Evolutionary conservation across 2,888 invertebrate species (phyloP).

Genomic region (Leucania comma): DNA sequence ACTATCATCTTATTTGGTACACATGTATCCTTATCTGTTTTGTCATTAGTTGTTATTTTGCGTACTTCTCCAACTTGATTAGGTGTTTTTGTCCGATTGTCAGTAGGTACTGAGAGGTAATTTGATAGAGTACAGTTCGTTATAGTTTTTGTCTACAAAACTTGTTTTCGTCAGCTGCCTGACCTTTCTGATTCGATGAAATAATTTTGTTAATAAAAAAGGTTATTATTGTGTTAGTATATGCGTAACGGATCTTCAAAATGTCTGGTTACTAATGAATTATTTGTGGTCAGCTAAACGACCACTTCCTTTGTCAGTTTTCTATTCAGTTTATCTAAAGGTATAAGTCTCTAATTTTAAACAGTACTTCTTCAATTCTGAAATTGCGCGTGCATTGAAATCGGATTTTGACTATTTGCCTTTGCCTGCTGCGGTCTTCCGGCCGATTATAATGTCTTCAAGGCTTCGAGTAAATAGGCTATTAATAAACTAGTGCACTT

Average conservation of each 20-base stretch:
- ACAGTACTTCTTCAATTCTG: no score
- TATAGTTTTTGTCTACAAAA: constrained; percentile 51
- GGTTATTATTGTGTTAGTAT: constrained; percentile 23
- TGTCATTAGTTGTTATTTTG: constrained; percentile 34
- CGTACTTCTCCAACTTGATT: constrained; percentile 36
- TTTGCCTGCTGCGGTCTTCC: no score
- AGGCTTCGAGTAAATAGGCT: no score
- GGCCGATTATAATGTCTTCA: no score
- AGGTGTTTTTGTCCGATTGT: constrained; percentile 21
- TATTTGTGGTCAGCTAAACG: background rate
- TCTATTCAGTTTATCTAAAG: no score
- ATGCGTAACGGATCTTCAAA: constrained; percentile 16
- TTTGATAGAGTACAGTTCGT: constrained; percentile 27
- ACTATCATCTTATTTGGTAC: constrained; percentile 43
- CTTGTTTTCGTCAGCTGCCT: constrained; percentile 37
- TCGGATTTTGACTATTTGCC: no score
- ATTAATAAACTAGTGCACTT: no score
- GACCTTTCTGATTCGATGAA: constrained; percentile 47
- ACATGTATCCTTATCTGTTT: constrained; percentile 35
- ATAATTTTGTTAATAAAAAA: constrained; percentile 28
- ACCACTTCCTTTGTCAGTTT: background rate
- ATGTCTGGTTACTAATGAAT: background rate
- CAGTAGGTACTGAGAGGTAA: constrained; percentile 17
- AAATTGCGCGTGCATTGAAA: no score
- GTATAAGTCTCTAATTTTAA: background rate